Base-by-base conservation (phyloP, 1,140 invertebrate genomes). In the Coboldia fuscipes region DNA sequence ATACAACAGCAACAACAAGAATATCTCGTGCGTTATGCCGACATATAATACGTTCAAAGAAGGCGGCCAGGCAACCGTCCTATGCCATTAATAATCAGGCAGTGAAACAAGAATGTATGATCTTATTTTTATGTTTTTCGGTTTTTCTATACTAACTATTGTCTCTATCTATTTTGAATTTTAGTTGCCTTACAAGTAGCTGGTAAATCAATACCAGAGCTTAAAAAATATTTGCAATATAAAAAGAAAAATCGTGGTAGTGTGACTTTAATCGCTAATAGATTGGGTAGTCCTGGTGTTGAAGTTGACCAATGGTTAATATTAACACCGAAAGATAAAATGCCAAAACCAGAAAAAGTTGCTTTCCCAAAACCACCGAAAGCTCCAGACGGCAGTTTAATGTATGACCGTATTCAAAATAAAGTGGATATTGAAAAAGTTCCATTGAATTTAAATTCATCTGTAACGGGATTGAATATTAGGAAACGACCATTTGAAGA, bases 341-440 rank as follows among this genome's bases (percentile, higher is more conserved):
- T 83, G 48, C 81, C 83, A 33, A 69, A 72, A 52, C 78, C 80
- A 5, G 68, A 73, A 37, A 67, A 74, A 42, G 69, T 84, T 33
- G 79, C 75, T 39, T 89, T 85, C 54, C 83, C 83, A 26, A 78
- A 81, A 57, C 83, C 83, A 35, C 81, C 82, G 8, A 83, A 84
- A 57, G 82, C 70, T 38, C 65, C 80, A 39, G 81, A 86, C 54
- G 82, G 81, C 37, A 83, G 78, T 55, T 60, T 85, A 39, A 48
- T 85, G 31, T 86, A 85, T 46, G 81, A 85, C 51, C 67, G 77
- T 50, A 70, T 84, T 39, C 71, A 75, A 35, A 82, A 80, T 42
- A 81, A 80, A 58, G 56, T 51, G 4, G 76, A 80, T 47, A 58
- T 70, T 33, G 76, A 82, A 39, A 74, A 70, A 49, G 48, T 9